phyloP scores from a whole-genome alignment of 2,797 vertebrate genomes.

The Limosa lapponica region DNA sequence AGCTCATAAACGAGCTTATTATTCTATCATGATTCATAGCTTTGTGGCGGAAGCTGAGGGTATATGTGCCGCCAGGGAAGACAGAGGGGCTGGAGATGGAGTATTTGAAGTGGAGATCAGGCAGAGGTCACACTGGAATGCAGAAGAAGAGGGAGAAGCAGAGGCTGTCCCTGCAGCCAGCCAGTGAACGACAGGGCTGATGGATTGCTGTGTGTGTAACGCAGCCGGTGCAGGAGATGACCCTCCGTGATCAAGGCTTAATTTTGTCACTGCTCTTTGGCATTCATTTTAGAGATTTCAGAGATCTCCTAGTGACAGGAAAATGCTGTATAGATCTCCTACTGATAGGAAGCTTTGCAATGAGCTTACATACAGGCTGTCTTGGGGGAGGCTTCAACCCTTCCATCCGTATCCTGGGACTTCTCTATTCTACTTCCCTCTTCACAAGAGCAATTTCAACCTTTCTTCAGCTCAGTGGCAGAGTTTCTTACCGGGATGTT shows the following conservation, averaged over 20 bases:
- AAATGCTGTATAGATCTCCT: neutral
- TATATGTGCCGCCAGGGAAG: slow-evolving; percentile 19
- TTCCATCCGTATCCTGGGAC: neutral
- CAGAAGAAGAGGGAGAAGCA: neutral
- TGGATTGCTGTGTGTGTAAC: fast-evolving
- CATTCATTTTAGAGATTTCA: neutral
- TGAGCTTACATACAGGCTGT: neutral
- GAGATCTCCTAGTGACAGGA: neutral
- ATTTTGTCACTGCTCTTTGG: neutral
- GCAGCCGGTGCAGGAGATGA: fast-evolving
- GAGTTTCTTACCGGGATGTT: neutral
- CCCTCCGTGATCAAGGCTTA: neutral
- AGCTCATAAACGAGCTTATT: slow-evolving; percentile 63
- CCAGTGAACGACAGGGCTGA: neutral
- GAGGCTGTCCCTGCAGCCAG: neutral
- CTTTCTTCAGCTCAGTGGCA: neutral
- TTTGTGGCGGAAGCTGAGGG: slow-evolving; percentile 34
- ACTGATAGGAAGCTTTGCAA: neutral
- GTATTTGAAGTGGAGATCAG: slow-evolving; percentile 46
- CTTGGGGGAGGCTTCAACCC: neutral
- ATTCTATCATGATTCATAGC: slow-evolving; percentile 64
- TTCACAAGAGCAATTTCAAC: neutral
- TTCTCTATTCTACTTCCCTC: neutral
- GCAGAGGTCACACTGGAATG: slow-evolving; percentile 8
- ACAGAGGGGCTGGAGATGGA: neutral